Conservation (phyloP, 1,140 invertebrate species). For the Drosophila pachea region DNA sequence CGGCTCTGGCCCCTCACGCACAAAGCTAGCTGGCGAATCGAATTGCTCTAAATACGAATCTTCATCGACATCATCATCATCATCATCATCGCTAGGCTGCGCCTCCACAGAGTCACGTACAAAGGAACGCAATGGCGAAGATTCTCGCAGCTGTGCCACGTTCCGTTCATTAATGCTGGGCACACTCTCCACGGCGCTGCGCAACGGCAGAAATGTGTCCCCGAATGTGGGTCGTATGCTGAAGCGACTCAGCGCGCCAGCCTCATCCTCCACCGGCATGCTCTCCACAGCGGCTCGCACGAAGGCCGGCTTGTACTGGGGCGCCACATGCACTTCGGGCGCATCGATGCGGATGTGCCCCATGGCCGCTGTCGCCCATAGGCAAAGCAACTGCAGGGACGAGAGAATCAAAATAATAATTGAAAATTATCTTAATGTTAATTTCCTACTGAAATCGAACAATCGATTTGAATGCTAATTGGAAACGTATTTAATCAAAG, state of each 20-base stretch:
- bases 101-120: conserved; percentile 84
- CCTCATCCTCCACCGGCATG: conserved; percentile 65
- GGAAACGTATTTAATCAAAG: too few species aligned
- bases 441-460: too few species aligned
- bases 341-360: conserved; percentile 68
- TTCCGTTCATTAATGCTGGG: conserved; percentile 75
- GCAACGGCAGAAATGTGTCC: conserved; percentile 79
- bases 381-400: conserved; percentile 42
- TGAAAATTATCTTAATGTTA: too few species aligned
- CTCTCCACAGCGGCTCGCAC: conserved; percentile 82
- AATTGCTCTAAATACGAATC: conserved; percentile 3
- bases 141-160: conserved; percentile 37
- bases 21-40: conserved; percentile 6
- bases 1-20: conserved; percentile 35
- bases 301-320: conserved; percentile 76
- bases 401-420: too few species aligned
- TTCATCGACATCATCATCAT: conserved; percentile 27
- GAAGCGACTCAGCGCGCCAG: conserved; percentile 41
- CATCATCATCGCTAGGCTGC: conserved; percentile 76
- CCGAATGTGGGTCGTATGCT: conserved; percentile 58
- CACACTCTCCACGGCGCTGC: conserved; percentile 82
- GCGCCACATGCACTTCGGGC: conserved; percentile 56
- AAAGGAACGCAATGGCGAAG: conserved; percentile 55
- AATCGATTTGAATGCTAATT: too few species aligned
- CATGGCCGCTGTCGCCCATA: conserved; percentile 15